Evolutionary conservation across 2,113 vertebrate genomes (phyloP).

Genomic region (Trichomycterus rosablanca): DNA sequence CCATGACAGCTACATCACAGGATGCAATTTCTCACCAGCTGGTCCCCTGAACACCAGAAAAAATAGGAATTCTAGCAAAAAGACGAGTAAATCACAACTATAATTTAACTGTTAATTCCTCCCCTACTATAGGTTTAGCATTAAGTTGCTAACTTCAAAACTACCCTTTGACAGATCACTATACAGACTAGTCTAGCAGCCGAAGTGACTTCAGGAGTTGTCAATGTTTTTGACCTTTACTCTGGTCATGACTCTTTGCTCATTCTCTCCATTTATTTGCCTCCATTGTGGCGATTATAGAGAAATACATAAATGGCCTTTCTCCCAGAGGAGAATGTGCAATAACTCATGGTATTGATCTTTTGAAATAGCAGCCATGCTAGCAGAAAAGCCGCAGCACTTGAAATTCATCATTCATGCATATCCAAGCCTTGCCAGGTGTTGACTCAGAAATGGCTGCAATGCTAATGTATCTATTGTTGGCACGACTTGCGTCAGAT

Average conservation of each 20-base stretch:
- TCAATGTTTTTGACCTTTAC: not conserved
- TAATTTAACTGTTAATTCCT: too few species aligned
- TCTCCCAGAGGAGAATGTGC: constrained; percentile 20
- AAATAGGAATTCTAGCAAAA: too few species aligned
- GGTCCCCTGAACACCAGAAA: too few species aligned
- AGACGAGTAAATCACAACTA: too few species aligned
- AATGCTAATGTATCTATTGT: constrained; percentile 44
- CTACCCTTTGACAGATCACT: not conserved
- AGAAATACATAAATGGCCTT: constrained; percentile 27
- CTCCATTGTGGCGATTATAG: constrained; percentile 29
- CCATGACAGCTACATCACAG: too few species aligned
- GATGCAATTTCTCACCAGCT: too few species aligned
- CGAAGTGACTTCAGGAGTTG: not conserved
- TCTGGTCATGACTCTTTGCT: constrained; percentile 11
- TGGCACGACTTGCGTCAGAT: constrained; percentile 29
- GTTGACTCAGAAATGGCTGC: constrained; percentile 42
- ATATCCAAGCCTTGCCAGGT: constrained; percentile 48
- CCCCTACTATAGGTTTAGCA: not conserved
- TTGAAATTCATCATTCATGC: constrained; percentile 39
- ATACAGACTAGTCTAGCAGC: not conserved
- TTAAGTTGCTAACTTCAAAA: not conserved
- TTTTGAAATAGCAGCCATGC: constrained; percentile 29
- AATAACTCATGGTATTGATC: constrained; percentile 42
- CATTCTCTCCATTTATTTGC: constrained; percentile 1
- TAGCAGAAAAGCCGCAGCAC: constrained; percentile 25